Evolutionary conservation across 2,797 vertebrate species (phyloP).

Genomic region (Anniella stebbinsi): DNA sequence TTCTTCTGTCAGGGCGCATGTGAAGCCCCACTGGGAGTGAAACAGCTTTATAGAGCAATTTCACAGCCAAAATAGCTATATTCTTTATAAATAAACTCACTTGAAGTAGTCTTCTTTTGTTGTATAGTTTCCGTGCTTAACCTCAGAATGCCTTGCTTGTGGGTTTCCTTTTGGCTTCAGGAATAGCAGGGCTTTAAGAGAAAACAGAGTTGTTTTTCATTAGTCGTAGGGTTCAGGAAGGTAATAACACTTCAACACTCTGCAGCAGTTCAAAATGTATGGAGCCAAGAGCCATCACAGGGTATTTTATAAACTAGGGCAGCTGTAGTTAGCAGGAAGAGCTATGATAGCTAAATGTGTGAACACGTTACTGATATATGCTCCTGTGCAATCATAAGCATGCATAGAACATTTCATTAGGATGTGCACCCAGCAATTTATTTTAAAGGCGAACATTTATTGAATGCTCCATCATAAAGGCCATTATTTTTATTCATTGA

Average conservation of each 20-base stretch:
- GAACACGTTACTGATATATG: background rate
- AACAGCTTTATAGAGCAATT: background rate
- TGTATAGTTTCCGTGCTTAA: slow-evolving; percentile 2
- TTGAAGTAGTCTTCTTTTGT: slow-evolving; percentile 5
- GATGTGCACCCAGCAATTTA: too few species aligned
- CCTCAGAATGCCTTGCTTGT: background rate
- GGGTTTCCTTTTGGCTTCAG: slow-evolving; percentile 1
- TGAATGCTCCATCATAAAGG: too few species aligned
- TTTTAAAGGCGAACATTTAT: too few species aligned
- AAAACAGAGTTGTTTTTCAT: background rate
- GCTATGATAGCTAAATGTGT: background rate
- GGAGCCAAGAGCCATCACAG: background rate
- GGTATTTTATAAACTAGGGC: background rate
- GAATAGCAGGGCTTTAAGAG: slow-evolving; percentile 4
- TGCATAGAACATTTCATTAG: too few species aligned
- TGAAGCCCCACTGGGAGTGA: background rate
- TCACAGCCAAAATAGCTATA: background rate
- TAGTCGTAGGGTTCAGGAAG: background rate
- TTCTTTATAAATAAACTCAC: background rate
- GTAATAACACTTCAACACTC: background rate
- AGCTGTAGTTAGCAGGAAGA: background rate
- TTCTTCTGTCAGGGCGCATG: background rate
- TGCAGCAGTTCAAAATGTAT: background rate
- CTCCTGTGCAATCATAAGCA: background rate
- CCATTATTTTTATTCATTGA: too few species aligned